These are phyloP conservation scores for Drosophila seclusa DNA, from an alignment of 2,888 invertebrate genomes.

Conservation along the genomic window DNA sequence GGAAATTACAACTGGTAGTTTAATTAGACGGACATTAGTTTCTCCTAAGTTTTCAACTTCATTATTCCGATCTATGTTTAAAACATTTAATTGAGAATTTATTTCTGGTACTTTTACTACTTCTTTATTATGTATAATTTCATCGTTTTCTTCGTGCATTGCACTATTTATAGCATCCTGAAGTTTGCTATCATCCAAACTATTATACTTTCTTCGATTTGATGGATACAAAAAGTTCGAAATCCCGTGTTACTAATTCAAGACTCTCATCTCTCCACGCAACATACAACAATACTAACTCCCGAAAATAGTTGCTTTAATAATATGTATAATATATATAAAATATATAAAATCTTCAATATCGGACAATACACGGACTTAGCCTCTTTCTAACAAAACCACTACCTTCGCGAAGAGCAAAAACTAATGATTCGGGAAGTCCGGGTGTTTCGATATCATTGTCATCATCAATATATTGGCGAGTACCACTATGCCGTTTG, in stretches of 20 bases:
- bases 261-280: not conserved
- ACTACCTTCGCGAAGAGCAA: not conserved
- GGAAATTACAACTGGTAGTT: no score
- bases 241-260: not conserved
- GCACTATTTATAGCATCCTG: not conserved
- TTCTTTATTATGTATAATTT: not conserved
- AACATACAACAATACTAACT: not conserved
- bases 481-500: not conserved
- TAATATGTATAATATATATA: no score
- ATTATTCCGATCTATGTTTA: no score
- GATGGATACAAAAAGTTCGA: not conserved
- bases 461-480: not conserved
- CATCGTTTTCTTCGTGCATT: not conserved
- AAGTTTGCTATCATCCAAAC: not conserved
- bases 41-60: no score
- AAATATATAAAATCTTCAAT: no score
- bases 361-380: not conserved
- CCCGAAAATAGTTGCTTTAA: not conserved
- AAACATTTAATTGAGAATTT: no score
- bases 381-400: not conserved
- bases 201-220: not conserved
- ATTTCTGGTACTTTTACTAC: no score
- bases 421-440: not conserved
- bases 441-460: not conserved
- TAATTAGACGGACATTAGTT: no score